These are phyloP conservation scores for Trissolcus brochymenae DNA, from an alignment of 2,888 invertebrate species.

Conservation along the genomic window DNA sequence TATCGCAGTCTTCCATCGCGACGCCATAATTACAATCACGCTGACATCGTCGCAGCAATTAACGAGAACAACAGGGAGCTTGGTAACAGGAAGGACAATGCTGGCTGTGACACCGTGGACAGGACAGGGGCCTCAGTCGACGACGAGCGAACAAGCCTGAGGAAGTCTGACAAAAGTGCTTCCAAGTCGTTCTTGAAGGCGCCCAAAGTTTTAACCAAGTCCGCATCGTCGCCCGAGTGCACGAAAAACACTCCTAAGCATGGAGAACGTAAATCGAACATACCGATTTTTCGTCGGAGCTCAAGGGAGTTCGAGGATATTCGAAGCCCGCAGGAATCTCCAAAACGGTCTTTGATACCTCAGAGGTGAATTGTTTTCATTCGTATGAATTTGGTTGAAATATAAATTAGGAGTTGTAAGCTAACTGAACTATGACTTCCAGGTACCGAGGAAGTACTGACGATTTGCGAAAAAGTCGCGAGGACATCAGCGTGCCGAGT, in stretches of 20 bases:
- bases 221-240: conserved; percentile 51
- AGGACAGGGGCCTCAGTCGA: conserved; percentile 34
- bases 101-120: conserved; percentile 32
- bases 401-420: not conserved
- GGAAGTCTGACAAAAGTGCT: conserved; percentile 56
- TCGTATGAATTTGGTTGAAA: not conserved
- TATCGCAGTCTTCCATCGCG: conserved; percentile 80
- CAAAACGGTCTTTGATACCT: conserved; percentile 74
- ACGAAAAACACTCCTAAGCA: conserved; percentile 62
- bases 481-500: conserved; percentile 72
- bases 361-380: conserved; percentile 63
- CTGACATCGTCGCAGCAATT: conserved; percentile 40
- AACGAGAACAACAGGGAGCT: conserved; percentile 49
- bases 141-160: conserved; percentile 59
- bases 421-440: not conserved
- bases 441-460: conserved; percentile 74
- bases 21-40: conserved; percentile 75
- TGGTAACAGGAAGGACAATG: conserved; percentile 47
- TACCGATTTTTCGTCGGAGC: conserved; percentile 71
- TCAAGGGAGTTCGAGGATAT: conserved; percentile 74
- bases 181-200: conserved; percentile 66
- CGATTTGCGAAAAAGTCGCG: conserved; percentile 72
- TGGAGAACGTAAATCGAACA: conserved; percentile 71
- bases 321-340: conserved; percentile 70
- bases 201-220: conserved; percentile 66